phyloP scores from a whole-genome alignment of 1,140 invertebrate genomes.

The Cheumatopsyche charites region DNA sequence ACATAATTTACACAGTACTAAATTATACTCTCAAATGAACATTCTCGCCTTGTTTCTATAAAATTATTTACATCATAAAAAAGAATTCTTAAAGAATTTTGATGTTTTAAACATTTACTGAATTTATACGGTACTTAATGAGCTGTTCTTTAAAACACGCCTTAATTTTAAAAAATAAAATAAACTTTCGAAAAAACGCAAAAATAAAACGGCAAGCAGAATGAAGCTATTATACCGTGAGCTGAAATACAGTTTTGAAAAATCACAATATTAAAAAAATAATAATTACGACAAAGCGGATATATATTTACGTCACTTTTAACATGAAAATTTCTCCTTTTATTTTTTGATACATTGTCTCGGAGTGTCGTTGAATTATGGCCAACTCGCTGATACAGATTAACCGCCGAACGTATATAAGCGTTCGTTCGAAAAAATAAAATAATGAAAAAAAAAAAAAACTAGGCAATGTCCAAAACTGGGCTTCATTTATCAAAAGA shows the following conservation, averaged over 20 bases:
- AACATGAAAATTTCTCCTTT: not conserved
- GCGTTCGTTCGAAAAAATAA: no score
- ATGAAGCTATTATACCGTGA: no score
- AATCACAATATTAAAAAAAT: not conserved
- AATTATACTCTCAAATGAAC: no score
- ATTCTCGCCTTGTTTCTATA: no score
- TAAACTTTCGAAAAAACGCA: no score
- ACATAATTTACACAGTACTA: no score
- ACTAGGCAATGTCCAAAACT: constrained; percentile 14
- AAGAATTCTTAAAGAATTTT: not conserved
- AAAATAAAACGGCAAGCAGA: not conserved
- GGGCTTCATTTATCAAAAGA: constrained; percentile 34
- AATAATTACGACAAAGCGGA: not conserved
- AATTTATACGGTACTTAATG: no score
- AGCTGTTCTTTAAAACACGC: no score
- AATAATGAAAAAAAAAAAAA: constrained; percentile 22
- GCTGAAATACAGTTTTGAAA: not conserved
- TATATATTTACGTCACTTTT: not conserved
- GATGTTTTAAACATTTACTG: not conserved
- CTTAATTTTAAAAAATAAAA: no score
- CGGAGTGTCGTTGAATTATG: not conserved
- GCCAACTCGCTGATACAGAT: not conserved
- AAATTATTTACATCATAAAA: no score
- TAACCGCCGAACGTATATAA: constrained; percentile 1
- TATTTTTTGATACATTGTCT: not conserved